Base-by-base conservation (phyloP, 2,888 invertebrate species). In the Eupithecia subumbrata region DNA sequence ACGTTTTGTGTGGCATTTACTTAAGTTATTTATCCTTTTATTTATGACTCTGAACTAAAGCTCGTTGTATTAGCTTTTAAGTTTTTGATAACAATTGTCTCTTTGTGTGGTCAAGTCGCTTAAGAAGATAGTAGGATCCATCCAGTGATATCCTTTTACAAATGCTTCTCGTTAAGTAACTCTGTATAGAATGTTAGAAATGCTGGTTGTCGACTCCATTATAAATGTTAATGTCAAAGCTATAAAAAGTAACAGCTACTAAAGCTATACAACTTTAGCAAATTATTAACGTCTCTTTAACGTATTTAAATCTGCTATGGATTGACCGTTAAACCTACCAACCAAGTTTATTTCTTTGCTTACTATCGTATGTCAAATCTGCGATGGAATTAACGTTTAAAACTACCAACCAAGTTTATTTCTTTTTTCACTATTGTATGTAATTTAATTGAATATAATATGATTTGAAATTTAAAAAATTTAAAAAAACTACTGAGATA, bases 101-200 rank as follows among this genome's bases (percentile, higher is more conserved):
- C 79, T 72, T 81, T 81, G 83, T 85, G 89, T 89, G 90, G 90
- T 87, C 86, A 89, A 86, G 85, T 82, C 81, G 79, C 2, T 67
- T 67, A 11, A 40, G 22, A 5, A 40, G 67, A 67, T 67, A n/a
- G 18, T n/a, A 40, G 37, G 64, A 34, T 64, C 18, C 18, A 52
- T 52, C 52, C 56, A 22, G 12, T 12, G 30, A 7, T 64, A 64
- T 66, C n/a, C 37, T 66, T 66, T 66, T 40, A 66, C 3, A 66
- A 22, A 56, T 56, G 52, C 12, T 56, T 60, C 60, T 60, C 11
- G 11, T 22, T 56, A 56, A 56, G 22, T 3, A 1, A 60, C 25
- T 25, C 5, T 60, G 12, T 60, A 25, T 14, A 60, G 60, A 60
- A 25, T 14, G 14, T 60, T 60, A 40, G 40, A 37, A 37, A 64